Evolutionary conservation across 2,888 invertebrate species (phyloP), one percentile per base, ranked within the genome.

Genomic region (Nematopogon swammerdamellus): DNA sequence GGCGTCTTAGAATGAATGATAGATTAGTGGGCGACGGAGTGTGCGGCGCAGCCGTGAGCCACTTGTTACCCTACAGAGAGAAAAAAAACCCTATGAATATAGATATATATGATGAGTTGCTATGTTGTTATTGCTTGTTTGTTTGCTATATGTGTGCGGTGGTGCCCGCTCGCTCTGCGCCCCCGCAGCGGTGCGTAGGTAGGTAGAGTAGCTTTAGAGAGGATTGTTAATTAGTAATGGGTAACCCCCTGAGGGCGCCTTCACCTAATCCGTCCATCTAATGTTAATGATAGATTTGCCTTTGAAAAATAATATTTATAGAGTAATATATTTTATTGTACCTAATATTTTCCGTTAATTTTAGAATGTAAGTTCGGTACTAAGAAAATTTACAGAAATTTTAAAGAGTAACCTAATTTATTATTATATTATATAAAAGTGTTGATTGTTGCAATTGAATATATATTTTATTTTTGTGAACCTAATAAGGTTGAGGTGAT

Each of bases 291-390:
- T 77, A 77, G 74, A 77, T 73, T 50, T 79, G 77, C 79, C 77
- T 79, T 77, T 77, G 18, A 25, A 46, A 46, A 19, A 14, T 11
- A 79, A 76, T 76, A 74, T 76, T 75, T 77, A 75, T 77, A 77
- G 72, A 79, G 72, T 74, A 77, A 79, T 77, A 79, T 77, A 77
- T 77, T 77, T 79, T 76, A 75, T 79, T 77, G 75, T 68, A 71
- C 66, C 63, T 59, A 64, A 63, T 65, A 67, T 68, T 64, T 46
- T 49, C 49, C 42, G 16, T 47, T 18, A 46, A 49, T 46, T 36
- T 19, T 49, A 46, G 17, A 55, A 58, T 54, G 55, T 55, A 47
- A 49, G 44, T 36, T 36, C 25, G 10, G 36, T 36, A 36, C 8
- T 36, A 14, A 36, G 36, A 36, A 36, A 25, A 36, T 36, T 36